Conservation (phyloP, 2,797 vertebrate genomes). For the Scyliorhinus canicula region DNA sequence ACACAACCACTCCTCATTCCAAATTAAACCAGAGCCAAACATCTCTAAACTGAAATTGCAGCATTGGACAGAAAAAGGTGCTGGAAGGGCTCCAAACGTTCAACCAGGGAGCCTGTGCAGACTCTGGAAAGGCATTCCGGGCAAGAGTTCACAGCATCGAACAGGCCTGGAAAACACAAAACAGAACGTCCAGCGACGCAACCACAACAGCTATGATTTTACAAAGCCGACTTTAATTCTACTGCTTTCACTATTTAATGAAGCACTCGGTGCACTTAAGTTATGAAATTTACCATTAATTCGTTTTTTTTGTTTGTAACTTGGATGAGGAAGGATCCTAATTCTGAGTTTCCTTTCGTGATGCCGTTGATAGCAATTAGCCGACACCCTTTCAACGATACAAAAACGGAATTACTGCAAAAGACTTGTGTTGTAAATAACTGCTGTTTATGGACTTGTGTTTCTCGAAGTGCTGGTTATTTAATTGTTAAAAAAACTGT, state of each 20-base stretch:
- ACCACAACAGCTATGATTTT: slow-evolving; percentile 39
- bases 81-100: not conserved
- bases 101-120: not conserved
- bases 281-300: slow-evolving; percentile 55
- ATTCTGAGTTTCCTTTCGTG: slow-evolving; percentile 41
- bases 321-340: slow-evolving; percentile 45
- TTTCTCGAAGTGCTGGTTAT: slow-evolving; percentile 35
- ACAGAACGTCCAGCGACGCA: not conserved
- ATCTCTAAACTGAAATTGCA: not conserved
- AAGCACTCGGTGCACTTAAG: slow-evolving; percentile 65
- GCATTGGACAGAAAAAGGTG: not conserved
- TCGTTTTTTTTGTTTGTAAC: slow-evolving; percentile 60
- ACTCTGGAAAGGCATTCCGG: not conserved
- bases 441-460: not conserved
- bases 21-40: not conserved
- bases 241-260: slow-evolving; percentile 67
- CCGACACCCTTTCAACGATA: not conserved
- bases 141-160: not conserved
- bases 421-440: slow-evolving; percentile 26
- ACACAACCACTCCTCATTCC: not conserved
- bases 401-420: not conserved
- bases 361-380: not conserved
- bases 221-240: slow-evolving; percentile 63
- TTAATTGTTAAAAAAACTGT: slow-evolving; percentile 34
- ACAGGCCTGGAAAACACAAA: not conserved